Evolutionary conservation across 1,140 invertebrate genomes (phyloP).

Genomic region (Gryllus bimaculatus): DNA sequence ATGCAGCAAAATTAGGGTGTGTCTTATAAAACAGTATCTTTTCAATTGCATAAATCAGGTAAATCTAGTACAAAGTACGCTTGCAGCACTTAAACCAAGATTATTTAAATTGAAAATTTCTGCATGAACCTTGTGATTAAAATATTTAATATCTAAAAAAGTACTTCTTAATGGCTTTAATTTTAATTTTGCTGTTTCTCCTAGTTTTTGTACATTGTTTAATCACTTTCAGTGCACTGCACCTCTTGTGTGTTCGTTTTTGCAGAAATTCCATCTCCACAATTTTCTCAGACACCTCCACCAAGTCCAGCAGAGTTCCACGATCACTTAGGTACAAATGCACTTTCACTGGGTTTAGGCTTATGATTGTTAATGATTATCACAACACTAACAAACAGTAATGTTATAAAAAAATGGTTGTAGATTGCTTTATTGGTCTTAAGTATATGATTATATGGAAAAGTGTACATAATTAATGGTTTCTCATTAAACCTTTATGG

Average conservation of each 20-base stretch:
- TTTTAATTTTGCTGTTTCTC: too few relatives aligned
- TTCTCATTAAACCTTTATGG: too few relatives aligned
- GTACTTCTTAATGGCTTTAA: too few relatives aligned
- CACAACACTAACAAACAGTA: neutral
- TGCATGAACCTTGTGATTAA: neutral
- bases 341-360: neutral
- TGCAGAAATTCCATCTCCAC: constrained; percentile 17
- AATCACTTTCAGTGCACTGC: neutral
- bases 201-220: too few relatives aligned
- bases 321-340: constrained; percentile 14
- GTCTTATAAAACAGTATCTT: too few relatives aligned
- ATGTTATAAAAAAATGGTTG: too few relatives aligned
- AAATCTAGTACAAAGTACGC: neutral
- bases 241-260: constrained; percentile 12
- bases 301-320: constrained; percentile 27
- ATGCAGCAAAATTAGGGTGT: too few relatives aligned
- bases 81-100: neutral
- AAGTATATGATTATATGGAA: too few relatives aligned
- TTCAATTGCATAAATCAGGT: too few relatives aligned
- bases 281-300: constrained; percentile 21
- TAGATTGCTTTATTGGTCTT: too few relatives aligned
- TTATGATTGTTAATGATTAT: neutral
- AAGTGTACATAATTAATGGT: too few relatives aligned
- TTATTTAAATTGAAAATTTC: neutral
- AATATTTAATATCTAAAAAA: neutral